Evolutionary conservation across 2,113 vertebrate genomes (phyloP).

Genomic region (Gallinago media): DNA sequence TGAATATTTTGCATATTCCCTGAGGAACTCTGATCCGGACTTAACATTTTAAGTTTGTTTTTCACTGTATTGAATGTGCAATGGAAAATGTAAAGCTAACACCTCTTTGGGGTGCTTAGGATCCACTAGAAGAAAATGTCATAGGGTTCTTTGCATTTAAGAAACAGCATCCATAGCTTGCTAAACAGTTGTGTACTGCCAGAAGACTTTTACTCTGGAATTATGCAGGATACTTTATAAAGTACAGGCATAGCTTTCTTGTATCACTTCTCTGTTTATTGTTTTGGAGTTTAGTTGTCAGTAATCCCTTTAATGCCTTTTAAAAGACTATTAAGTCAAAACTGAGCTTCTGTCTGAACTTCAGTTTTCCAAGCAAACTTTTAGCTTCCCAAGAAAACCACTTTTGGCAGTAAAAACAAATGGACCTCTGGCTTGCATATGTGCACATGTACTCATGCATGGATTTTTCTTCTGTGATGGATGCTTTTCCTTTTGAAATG

Average conservation of each 20-base stretch:
- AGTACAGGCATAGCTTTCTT: not conserved
- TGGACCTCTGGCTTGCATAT: not conserved
- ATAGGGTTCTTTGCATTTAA: rapidly evolving
- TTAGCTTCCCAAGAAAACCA: not conserved
- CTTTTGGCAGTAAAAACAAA: not conserved
- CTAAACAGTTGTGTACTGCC: not conserved
- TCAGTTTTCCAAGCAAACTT: not conserved
- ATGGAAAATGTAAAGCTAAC: not conserved
- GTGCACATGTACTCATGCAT: rapidly evolving
- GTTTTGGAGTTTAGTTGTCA: not conserved
- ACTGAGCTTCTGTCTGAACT: not conserved
- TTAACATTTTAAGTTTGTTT: not conserved
- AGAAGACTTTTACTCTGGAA: not conserved
- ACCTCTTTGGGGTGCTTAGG: not conserved
- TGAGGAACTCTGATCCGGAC: not conserved
- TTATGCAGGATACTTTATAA: not conserved
- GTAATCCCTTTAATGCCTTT: not conserved
- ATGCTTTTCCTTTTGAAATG: not conserved
- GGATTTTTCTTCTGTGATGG: not conserved
- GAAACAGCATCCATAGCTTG: not conserved
- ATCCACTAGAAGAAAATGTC: not conserved
- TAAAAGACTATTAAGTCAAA: not conserved
- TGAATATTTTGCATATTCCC: not conserved
- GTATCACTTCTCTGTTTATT: not conserved
- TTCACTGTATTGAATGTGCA: not conserved